A percentile compares a stretch with the other conserved stretches of the same genome.
Conservation (phyloP, 2,797 vertebrate species). For the Notolepis coatsorum region DNA sequence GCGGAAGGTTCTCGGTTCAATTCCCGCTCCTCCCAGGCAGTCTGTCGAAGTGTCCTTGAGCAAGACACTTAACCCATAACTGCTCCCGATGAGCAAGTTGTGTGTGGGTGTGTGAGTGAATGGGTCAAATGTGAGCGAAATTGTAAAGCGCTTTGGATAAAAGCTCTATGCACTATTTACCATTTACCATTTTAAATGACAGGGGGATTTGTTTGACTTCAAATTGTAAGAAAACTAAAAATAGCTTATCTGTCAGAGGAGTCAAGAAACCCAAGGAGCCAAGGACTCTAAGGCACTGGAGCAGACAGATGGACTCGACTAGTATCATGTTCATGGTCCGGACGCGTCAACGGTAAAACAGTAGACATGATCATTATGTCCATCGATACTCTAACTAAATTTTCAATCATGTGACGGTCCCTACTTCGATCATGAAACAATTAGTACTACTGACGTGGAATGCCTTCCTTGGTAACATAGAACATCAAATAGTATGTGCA, state of each 20-base stretch:
- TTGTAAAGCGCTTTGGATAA: not conserved
- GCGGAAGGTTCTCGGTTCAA: no score
- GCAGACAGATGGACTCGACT: conserved; percentile 13
- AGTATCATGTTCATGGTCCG: conserved; percentile 33
- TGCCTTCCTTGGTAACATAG: no score
- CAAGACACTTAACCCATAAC: no score
- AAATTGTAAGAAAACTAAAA: no score
- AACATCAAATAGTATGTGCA: no score
- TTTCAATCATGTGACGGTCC: not conserved
- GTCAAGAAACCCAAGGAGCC: conserved; percentile 17
- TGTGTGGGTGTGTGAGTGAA: no score
- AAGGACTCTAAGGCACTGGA: conserved; percentile 24
- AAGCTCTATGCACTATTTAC: not conserved
- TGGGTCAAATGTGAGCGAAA: not conserved
- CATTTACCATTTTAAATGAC: not conserved
- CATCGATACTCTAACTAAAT: not conserved
- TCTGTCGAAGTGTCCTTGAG: no score
- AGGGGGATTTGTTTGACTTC: no score
- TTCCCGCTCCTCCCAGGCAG: no score
- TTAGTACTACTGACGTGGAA: not conserved
- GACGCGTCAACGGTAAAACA: conserved; percentile 47
- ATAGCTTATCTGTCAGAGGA: no score
- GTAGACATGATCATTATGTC: not conserved
- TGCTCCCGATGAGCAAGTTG: no score
- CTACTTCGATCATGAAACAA: not conserved